Base-by-base conservation (phyloP, 1,140 invertebrate genomes). In the Choristoneura fumiferana region DNA sequence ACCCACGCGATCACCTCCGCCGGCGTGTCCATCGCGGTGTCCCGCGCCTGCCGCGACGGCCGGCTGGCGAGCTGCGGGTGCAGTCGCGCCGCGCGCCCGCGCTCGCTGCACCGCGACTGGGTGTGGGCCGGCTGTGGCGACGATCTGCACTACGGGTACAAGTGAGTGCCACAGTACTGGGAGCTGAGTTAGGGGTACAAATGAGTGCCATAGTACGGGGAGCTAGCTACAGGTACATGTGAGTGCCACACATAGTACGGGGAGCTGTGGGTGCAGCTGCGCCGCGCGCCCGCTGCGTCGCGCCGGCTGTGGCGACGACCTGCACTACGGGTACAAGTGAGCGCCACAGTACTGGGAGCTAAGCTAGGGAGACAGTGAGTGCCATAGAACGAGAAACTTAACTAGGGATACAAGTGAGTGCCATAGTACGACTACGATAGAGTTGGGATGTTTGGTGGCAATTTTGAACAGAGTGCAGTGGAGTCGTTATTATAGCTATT, bases 71-170 rank as follows among this genome's bases (percentile, higher is more conserved):
- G 94, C 5, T 99, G 98, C 83, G 95, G 96, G 5, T 99, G 98
- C 84, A 96, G 95, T 8, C 91, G 93, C 12, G 94, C 94, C 5
- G 87, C 91, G 1, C 85, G 97, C 57, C 97, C 97, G 0, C 92
- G 93, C 63, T 93, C 96, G 76, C 89, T 98, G 3, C 93, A 96
- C 60, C 91, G 92, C 29, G 96, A 98, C 69, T 99, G 97, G 97
- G 94, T 96, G 14, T 99, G 98, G 98, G 97, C 96, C n/a, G 98
- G 97, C 1, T 99, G 97, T 74, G 97, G 97, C 0, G 97, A 98
- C 80, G 97, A 99, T 89, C 92, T 98, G 14, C 96, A 98, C 78
- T 98, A 98, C 83, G 97, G 96, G 45, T 98, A 98, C 91, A 96
- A 95, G 95, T 96, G 87, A 92, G 93, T 92, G 10, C 12, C 38